Evolutionary conservation across 2,113 vertebrate species (phyloP), one percentile per base, ranked within the genome.

Genomic region (Stigmatopora nigra): DNA sequence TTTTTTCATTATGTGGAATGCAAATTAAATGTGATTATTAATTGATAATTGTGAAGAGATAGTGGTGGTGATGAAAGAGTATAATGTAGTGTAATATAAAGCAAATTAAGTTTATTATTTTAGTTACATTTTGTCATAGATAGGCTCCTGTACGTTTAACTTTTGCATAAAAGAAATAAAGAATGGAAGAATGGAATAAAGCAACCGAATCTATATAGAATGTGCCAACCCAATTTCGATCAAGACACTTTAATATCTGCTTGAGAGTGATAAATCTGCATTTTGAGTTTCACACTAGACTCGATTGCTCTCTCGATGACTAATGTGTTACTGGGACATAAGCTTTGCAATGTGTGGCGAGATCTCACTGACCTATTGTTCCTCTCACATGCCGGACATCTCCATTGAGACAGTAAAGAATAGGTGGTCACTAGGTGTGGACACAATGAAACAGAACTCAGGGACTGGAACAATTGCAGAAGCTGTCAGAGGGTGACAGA

Each of bases 371-470:
- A 79, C 74, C 83, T 88, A 92, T 92, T 91, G 83, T 87, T 77
- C 75, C 60, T 71, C 78, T 77, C 82, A 61, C 75, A 87, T 86
- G 90, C 88, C 86, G 91, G 75, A 84, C 86, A 85, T 89, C 76
- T 80, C 88, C 88, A 92, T 94, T 92, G 89, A 93, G 90, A 90
- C 84, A 84, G 84, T 88, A 87, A 84, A 93, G 88, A 92, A 92
- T 92, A 93, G 91, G 89, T 94, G 92, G 89, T 88, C 91, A 90
- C 85, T 90, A 91, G 92, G 90, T 94, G 89, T 88, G 91, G 89
- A 89, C 87, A 91, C 82, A 87, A 89, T 89, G 83, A 86, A 88
- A 89, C 88, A 91, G 84, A 85, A 85, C 83, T 89, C 87, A 84
- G 84, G 79, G 77, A 86, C 71, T 63, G 83, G 88, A 91, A 94